Evolutionary conservation across 1,140 invertebrate genomes (phyloP), one percentile per base, ranked within the genome.

Genomic region (Drosophila ananassae): DNA sequence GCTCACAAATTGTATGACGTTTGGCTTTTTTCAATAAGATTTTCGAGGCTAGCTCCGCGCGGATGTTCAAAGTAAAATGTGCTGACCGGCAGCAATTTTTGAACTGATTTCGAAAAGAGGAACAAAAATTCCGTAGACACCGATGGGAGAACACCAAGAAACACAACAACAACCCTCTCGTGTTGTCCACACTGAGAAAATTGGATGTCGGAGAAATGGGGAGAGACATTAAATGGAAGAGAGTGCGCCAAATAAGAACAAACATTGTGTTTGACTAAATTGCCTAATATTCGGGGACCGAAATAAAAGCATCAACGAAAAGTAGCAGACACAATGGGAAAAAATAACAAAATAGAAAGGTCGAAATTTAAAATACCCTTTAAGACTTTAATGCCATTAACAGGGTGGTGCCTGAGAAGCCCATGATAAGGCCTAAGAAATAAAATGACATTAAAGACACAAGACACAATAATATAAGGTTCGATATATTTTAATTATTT

Each of bases 51-150:
- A 13, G 8, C 17, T 8, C 41, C 41, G 13, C 55, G 67, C 55
- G 48, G 67, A 37, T 59, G 37, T 72, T 71, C 47, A 53, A 58
- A 77, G 73, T 74, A 72, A 37, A 57, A 47, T 57, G 85, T 56
- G 63, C 79, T 87, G 87, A 90, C 87, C 85, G 87, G 78, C 78
- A 77, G 87, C 77, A 85, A 90, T 72, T 90, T 90, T 82, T 67
- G 55, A 87, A 90, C 87, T 90, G 87, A 90, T 64, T 89, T 75
- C 72, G 53, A 75, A 75, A 28, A 57, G 60, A 66, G 44, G 48
- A 44, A 57, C 69, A 13, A 28, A 74, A 53, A 22, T 68, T 25
- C 12, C 28, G 44, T 39, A 28, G 64, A 50, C 52, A 32, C 32
- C 63, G 41, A 30, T 57, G 72, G 41, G 52, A 53, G 39, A 30